These are phyloP conservation scores for Callosobruchus maculatus DNA, from an alignment of 2,888 invertebrate species.

Conservation along the genomic window DNA sequence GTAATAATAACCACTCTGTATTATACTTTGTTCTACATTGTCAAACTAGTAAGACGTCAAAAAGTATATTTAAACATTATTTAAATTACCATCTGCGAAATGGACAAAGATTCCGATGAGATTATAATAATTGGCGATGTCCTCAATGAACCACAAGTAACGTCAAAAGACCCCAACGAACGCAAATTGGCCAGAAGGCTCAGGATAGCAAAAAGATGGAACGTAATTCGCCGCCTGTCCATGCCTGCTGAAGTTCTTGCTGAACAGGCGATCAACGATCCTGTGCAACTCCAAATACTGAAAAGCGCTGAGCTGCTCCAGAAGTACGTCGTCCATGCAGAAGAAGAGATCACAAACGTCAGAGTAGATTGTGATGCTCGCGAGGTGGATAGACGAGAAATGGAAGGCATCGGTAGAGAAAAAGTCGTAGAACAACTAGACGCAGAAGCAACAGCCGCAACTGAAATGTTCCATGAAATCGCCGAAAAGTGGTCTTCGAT, in stretches of 20 bases:
- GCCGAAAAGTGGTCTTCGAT: slow-evolving; percentile 62
- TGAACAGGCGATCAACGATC: slow-evolving; percentile 21
- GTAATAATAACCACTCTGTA: too few species aligned
- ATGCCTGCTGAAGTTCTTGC: slow-evolving; percentile 13
- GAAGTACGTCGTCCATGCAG: slow-evolving; percentile 63
- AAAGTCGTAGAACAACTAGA: slow-evolving; percentile 59
- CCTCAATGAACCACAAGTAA: slow-evolving; percentile 39
- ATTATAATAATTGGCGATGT: too few species aligned
- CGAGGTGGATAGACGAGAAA: slow-evolving; percentile 59
- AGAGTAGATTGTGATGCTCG: slow-evolving; percentile 72
- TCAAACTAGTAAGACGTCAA: too few species aligned
- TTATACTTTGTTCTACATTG: too few species aligned
- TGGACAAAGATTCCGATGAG: too few species aligned
- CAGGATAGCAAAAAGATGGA: slow-evolving; percentile 62
- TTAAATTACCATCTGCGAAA: too few species aligned
- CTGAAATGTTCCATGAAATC: slow-evolving; percentile 63
- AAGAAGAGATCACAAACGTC: slow-evolving; percentile 73
- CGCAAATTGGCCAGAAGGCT: slow-evolving; percentile 66
- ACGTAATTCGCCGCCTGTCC: slow-evolving; percentile 40
- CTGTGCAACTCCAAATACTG: slow-evolving; percentile 62
- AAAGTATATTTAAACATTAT: too few species aligned
- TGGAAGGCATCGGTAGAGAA: slow-evolving; percentile 42
- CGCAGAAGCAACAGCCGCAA: slow-evolving; percentile 63
- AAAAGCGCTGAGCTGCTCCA: slow-evolving; percentile 62
- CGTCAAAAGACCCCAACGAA: slow-evolving; percentile 63